A percentile compares a stretch with the other conserved stretches of the same genome.
These are phyloP conservation scores for Microctonus hyperodae DNA, from an alignment of 2,888 invertebrate genomes.

Conservation along the genomic window DNA sequence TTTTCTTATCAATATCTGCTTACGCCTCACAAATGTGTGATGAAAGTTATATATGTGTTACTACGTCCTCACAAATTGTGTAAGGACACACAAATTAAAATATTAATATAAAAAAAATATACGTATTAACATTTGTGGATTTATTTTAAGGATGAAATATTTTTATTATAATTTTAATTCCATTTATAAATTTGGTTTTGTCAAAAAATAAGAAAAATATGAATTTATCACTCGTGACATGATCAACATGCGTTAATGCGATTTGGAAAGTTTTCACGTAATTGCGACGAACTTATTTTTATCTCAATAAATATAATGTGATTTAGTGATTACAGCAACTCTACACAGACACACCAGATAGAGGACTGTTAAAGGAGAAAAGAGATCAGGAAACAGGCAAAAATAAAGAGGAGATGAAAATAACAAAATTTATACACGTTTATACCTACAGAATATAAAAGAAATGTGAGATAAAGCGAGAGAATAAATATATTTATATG, in stretches of 20 bases:
- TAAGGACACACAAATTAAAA: too few species aligned
- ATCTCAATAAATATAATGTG: conserved; percentile 23
- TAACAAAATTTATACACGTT: too few species aligned
- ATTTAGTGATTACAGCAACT: conserved; percentile 12
- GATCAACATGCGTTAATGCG: conserved; percentile 5
- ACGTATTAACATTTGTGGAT: too few species aligned
- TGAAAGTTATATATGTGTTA: too few species aligned
- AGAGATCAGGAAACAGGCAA: not conserved
- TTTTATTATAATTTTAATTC: not conserved
- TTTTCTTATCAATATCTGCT: not conserved
- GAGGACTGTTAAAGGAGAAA: conserved; percentile 20
- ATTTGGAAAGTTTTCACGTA: conserved; percentile 27
- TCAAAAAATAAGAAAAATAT: conserved; percentile 10
- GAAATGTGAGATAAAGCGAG: conserved; percentile 11
- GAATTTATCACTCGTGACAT: conserved; percentile 25
- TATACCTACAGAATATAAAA: conserved; percentile 11
- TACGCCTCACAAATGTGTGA: too few species aligned
- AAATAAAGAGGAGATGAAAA: not conserved
- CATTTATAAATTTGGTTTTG: not conserved
- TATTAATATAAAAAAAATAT: too few species aligned
- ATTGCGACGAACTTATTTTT: conserved; percentile 27
- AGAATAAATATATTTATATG: too few species aligned
- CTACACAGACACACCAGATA: conserved; percentile 20
- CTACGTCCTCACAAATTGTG: too few species aligned
- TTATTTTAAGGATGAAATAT: not conserved